Conservation (phyloP, 2,113 vertebrate genomes). For the Eurystomus gularis region DNA sequence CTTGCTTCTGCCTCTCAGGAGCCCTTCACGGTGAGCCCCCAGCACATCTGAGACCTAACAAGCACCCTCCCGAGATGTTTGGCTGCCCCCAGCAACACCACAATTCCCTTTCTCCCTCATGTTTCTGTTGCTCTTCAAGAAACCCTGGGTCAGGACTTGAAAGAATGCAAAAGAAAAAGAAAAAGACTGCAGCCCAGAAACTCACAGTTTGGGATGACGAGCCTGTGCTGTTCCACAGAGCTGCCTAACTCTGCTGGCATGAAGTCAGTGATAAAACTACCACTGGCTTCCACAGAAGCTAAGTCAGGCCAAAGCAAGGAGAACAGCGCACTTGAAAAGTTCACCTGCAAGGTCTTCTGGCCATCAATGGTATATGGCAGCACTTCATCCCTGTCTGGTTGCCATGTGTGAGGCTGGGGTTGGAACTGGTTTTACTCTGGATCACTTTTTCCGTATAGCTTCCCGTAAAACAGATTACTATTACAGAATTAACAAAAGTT, state of each 20-base stretch:
- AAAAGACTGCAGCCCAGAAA: background rate
- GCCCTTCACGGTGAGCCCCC: background rate
- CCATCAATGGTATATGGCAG: background rate
- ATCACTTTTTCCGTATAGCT: background rate
- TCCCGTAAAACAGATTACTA: background rate
- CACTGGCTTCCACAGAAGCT: constrained; percentile 20
- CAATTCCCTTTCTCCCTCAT: background rate
- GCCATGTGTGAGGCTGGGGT: background rate
- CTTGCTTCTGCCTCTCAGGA: background rate
- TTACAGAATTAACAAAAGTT: background rate
- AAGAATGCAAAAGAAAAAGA: no score
- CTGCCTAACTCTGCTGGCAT: background rate
- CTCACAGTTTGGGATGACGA: background rate
- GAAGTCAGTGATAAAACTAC: background rate
- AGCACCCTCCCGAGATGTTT: background rate
- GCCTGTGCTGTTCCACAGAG: background rate
- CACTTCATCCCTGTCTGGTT: constrained; percentile 26
- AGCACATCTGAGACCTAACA: background rate
- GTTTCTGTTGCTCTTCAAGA: background rate
- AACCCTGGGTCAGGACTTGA: background rate
- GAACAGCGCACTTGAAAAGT: background rate
- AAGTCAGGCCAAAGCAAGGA: constrained; percentile 1
- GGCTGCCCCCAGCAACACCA: background rate
- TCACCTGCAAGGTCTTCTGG: constrained; percentile 35
- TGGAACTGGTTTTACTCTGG: background rate